Percentiles rank a stretch among this genome's conserved stretches.
phyloP scores from a whole-genome alignment of 2,797 vertebrate species.

The Lacerta agilis region DNA sequence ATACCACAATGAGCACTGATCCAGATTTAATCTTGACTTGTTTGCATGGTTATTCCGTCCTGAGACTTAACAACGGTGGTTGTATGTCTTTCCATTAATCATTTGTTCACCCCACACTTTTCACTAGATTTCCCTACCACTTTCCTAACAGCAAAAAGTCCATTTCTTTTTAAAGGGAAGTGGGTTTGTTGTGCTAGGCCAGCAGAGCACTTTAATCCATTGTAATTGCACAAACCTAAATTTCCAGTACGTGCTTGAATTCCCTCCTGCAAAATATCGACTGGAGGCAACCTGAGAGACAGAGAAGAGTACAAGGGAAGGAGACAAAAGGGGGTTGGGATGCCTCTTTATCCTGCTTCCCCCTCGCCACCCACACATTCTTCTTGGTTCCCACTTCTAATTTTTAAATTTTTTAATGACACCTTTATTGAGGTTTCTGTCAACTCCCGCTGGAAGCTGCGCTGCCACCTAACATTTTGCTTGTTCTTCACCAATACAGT shows the following conservation, averaged over 20 bases:
- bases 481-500: background rate
- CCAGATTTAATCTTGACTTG: too few relatives aligned
- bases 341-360: background rate
- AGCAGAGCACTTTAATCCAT: background rate
- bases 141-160: too few relatives aligned
- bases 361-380: background rate
- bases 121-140: too few relatives aligned
- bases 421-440: background rate
- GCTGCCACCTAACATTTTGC: background rate
- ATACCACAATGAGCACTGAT: too few relatives aligned
- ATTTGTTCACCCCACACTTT: too few relatives aligned
- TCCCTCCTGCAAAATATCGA: too few relatives aligned
- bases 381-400: background rate
- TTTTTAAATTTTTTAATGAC: constrained; percentile 7
- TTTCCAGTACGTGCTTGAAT: background rate
- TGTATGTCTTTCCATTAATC: too few relatives aligned
- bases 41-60: too few relatives aligned
- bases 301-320: background rate
- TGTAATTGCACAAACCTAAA: too few relatives aligned
- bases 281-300: background rate
- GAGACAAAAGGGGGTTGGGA: background rate
- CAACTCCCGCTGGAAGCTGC: background rate
- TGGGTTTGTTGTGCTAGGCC: too few relatives aligned
- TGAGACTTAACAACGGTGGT: too few relatives aligned
- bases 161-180: too few relatives aligned